phyloP scores from a whole-genome alignment of 2,797 vertebrate species.

The Phalloptychus januarius region DNA sequence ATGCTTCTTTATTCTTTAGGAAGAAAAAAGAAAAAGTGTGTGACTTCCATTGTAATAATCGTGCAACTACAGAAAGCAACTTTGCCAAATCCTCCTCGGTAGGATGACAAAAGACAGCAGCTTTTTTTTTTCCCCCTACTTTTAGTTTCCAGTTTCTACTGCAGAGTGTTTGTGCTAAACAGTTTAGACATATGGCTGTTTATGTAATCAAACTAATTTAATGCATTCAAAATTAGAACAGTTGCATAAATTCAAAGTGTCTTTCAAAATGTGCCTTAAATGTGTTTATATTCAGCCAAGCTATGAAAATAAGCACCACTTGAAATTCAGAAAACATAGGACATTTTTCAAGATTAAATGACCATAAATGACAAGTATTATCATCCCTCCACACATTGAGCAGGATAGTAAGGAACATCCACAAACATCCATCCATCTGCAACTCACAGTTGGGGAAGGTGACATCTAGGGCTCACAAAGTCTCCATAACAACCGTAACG shows the following conservation, averaged over 20 bases:
- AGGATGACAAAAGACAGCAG: conserved; percentile 61
- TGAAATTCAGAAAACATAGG: no score
- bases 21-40: not conserved
- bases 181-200: conserved; percentile 42
- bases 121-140: conserved; percentile 22
- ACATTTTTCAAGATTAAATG: no score
- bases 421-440: not conserved
- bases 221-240: conserved; percentile 34
- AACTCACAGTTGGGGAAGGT: not conserved
- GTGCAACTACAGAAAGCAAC: conserved; percentile 60
- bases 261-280: conserved; percentile 6
- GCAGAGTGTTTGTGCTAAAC: not conserved
- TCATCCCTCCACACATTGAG: not conserved
- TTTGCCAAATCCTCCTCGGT: conserved; percentile 50
- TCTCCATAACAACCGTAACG: not conserved
- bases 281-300: not conserved
- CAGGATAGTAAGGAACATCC: not conserved
- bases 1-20: conserved; percentile 34
- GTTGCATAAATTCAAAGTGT: conserved; percentile 12
- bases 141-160: conserved; percentile 44
- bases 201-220: conserved; percentile 33
- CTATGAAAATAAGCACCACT: no score
- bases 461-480: not conserved
- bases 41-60: conserved; percentile 72
- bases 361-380: not conserved